Evolutionary conservation across 1,140 invertebrate species (phyloP).

Genomic region (Caerostris darwini): DNA sequence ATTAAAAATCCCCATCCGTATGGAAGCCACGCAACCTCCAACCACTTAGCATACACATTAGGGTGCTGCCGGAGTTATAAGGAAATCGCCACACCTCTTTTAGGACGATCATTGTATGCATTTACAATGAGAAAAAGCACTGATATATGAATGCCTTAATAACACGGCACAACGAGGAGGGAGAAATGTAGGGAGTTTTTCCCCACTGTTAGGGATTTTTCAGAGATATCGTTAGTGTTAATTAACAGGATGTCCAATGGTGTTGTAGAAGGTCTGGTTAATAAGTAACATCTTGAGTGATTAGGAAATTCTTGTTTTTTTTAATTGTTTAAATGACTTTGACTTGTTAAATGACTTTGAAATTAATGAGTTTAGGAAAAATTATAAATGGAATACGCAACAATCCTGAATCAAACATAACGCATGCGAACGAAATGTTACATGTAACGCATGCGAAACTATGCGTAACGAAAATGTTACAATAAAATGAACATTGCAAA

Average conservation of each 20-base stretch:
- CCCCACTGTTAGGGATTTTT: background rate
- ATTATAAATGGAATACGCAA: too few species aligned
- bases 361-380: too few species aligned
- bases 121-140: background rate
- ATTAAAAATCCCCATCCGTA: slow-evolving; percentile 5
- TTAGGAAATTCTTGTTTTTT: too few species aligned
- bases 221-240: background rate
- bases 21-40: background rate
- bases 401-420: too few species aligned
- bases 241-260: too few species aligned
- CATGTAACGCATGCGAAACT: too few species aligned
- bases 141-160: slow-evolving; percentile 35
- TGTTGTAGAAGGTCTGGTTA: background rate
- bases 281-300: too few species aligned
- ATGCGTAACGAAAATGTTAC: too few species aligned
- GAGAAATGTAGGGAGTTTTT: background rate
- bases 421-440: too few species aligned
- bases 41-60: slow-evolving; percentile 51
- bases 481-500: too few species aligned
- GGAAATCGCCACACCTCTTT: slow-evolving; percentile 45
- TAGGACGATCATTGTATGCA: slow-evolving; percentile 4
- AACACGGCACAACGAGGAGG: background rate
- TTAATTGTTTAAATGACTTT: too few species aligned
- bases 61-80: background rate
- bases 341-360: too few species aligned